phyloP scores from a whole-genome alignment of 2,113 vertebrate genomes.

The Zosterops japonicus region DNA sequence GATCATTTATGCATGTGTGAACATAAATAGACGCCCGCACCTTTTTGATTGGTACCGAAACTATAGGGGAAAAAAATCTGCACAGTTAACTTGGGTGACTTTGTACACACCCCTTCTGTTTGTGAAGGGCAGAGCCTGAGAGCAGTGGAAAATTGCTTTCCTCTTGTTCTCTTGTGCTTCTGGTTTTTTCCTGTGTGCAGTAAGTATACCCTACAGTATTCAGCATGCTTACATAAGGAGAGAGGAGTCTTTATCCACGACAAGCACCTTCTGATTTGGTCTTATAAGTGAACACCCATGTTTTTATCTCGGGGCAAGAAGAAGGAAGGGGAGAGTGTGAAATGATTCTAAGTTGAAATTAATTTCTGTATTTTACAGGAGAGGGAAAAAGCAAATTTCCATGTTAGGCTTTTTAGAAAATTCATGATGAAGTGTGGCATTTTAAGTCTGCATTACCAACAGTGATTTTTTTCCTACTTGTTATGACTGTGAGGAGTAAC shows the following conservation, averaged over 20 bases:
- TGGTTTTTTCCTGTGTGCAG: background rate
- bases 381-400: background rate
- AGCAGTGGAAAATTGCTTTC: background rate
- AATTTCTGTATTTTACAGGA: background rate
- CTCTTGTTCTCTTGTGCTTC: background rate
- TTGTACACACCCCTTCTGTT: background rate
- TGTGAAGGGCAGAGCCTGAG: background rate
- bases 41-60: background rate
- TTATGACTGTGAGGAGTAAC: background rate
- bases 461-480: background rate
- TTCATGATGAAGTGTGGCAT: background rate
- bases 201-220: background rate
- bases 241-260: background rate
- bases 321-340: background rate
- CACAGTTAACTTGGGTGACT: background rate
- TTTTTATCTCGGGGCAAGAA: background rate
- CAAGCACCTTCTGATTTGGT: background rate
- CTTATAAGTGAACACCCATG: background rate
- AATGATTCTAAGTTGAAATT: background rate
- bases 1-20: constrained; percentile 11
- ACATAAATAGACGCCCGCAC: background rate
- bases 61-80: background rate
- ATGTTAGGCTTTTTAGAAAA: background rate
- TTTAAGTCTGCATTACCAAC: background rate
- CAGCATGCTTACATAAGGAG: background rate